Evolutionary conservation across 2,113 vertebrate species (phyloP), one percentile per base, ranked within the genome.

Genomic region (Trochalopteron elliotii): DNA sequence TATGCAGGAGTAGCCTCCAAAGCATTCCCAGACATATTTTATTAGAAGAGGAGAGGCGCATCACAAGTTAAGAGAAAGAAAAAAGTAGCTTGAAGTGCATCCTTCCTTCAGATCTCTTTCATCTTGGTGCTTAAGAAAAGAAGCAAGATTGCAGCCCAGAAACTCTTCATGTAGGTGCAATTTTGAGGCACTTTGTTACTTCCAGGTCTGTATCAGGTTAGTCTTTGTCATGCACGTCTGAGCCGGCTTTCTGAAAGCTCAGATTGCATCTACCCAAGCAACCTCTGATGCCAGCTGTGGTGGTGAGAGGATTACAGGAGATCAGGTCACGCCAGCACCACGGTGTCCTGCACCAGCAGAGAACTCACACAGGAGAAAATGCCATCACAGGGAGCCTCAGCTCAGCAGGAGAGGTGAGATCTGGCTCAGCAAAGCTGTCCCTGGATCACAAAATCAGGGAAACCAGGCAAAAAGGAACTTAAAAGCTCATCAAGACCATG

Each of bases 141-240:
- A 86, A 19, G 25, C 27, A 71, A 83, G 63, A 65, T 31, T 50
- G 30, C 31, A 91, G 81, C 61, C 37, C 78, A 77, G 68, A 42
- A 80, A 28, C 56, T 91, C 94, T 42, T 78, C 95, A 91, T 1
- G 0, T 92, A 89, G 87, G 93, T 94, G 94, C 60, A 74, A 94
- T 70, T 94, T 96, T 52, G 87, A 95, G 93, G 80, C 35, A 82
- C 64, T 75, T 64, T 21, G 93, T 68, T 96, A 96, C 93, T 97
- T 97, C 93, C 95, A 96, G 91, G 89, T 70, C 86, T 59, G 35
- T n/a, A 69, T 49, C 67, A 22, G 72, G 68, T 87, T 94, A 83
- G 76, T 50, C 93, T 94, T 96, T 97, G 93, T 94, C 80, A 94
- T 94, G 93, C 83, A 64, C 35, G 75, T 93, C 83, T 12, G 28